Evolutionary conservation across 2,888 invertebrate genomes (phyloP).

Genomic region (Anthrax anthrax): DNA sequence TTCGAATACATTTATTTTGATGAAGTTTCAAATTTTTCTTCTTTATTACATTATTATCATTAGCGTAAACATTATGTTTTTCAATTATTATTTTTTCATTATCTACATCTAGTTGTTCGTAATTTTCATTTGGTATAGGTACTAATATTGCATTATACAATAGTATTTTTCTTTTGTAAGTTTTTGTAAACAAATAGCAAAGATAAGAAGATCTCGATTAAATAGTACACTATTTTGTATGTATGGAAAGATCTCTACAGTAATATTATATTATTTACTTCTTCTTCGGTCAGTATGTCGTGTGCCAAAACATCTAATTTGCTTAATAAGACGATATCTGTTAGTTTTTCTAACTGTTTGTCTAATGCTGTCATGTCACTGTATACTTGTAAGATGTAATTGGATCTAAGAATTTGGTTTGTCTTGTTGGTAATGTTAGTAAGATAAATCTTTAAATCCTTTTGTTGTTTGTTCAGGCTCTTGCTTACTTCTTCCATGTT

Average conservation of each 20-base stretch:
- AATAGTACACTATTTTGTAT: background rate
- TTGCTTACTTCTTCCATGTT: background rate
- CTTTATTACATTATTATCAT: background rate
- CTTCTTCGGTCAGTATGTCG: slow-evolving; percentile 1
- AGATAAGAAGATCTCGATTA: background rate
- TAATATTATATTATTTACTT: slow-evolving; percentile 3
- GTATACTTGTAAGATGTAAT: background rate
- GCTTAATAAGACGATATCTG: slow-evolving; percentile 1
- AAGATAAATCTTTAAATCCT: background rate
- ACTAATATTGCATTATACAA: background rate
- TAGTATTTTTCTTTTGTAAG: background rate
- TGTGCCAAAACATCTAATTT: slow-evolving; percentile 1
- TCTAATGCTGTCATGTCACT: background rate
- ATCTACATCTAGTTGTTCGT: background rate
- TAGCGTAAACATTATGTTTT: too few species aligned
- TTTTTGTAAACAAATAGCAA: background rate
- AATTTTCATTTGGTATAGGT: slow-evolving; percentile 1
- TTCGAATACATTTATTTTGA: too few species aligned
- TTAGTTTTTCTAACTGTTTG: slow-evolving; percentile 3
- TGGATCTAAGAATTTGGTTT: background rate
- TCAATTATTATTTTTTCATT: background rate
- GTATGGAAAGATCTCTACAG: background rate
- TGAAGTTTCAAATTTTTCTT: background rate
- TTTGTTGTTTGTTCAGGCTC: background rate
- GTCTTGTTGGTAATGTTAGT: background rate